These are phyloP conservation scores for Amiota mariae DNA, from an alignment of 2,888 invertebrate genomes.

Conservation along the genomic window DNA sequence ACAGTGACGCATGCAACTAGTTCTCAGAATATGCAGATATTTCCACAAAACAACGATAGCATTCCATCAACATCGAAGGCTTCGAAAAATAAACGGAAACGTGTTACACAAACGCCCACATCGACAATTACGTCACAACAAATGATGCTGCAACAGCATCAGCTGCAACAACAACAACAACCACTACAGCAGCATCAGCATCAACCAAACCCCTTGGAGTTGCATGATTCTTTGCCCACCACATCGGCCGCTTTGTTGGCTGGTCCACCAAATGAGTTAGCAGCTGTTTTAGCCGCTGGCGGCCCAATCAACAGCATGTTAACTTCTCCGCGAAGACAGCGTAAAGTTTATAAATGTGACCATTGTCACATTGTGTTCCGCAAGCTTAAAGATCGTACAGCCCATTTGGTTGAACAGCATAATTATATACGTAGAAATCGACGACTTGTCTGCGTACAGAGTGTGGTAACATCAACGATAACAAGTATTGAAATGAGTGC, in stretches of 20 bases:
- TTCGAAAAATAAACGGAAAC: slow-evolving; percentile 49
- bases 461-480: slow-evolving; percentile 45
- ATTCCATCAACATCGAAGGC: slow-evolving; percentile 52
- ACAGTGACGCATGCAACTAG: slow-evolving; percentile 23
- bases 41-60: slow-evolving; percentile 46
- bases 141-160: slow-evolving; percentile 41
- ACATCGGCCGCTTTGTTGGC: slow-evolving; percentile 63
- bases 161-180: slow-evolving; percentile 36
- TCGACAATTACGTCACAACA: slow-evolving; percentile 54
- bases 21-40: slow-evolving; percentile 38
- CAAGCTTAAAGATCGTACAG: slow-evolving; percentile 71
- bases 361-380: slow-evolving; percentile 70
- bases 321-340: slow-evolving; percentile 41
- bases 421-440: slow-evolving; percentile 72
- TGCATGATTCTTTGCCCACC: slow-evolving; percentile 52
- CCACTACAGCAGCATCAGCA: slow-evolving; percentile 40
- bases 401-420: slow-evolving; percentile 70
- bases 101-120: slow-evolving; percentile 45
- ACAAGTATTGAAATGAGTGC: slow-evolving; percentile 47
- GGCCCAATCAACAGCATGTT: slow-evolving; percentile 30
- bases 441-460: slow-evolving; percentile 66
- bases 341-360: slow-evolving; percentile 71
- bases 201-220: slow-evolving; percentile 22
- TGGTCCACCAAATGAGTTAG: slow-evolving; percentile 65
- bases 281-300: slow-evolving; percentile 49